These are phyloP conservation scores for Telenomus remus DNA, from an alignment of 1,140 invertebrate species.

Conservation along the genomic window DNA sequence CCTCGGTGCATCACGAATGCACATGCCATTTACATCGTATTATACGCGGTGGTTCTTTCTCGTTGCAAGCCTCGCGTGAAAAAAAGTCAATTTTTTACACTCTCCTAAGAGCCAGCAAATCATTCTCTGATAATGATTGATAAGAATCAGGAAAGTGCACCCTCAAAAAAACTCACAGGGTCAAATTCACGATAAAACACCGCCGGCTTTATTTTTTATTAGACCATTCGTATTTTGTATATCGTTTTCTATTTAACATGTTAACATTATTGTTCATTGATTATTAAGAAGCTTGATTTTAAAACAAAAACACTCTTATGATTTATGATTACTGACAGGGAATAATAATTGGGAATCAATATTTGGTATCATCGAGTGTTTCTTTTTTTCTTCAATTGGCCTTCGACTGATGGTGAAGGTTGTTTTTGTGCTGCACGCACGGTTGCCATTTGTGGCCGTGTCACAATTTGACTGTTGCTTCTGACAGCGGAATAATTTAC, in stretches of 20 bases:
- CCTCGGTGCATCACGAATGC: conserved; percentile 35
- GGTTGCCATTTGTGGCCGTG: conserved; percentile 1
- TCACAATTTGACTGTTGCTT: conserved; percentile 36
- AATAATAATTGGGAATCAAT: conserved; percentile 17
- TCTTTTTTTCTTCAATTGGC: neutral
- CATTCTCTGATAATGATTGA: conserved; percentile 35
- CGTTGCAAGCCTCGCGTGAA: conserved; percentile 6
- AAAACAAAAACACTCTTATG: neutral
- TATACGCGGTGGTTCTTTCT: conserved; percentile 14
- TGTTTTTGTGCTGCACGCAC: conserved; percentile 9
- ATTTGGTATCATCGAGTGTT: neutral
- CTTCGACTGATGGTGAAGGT: conserved; percentile 7
- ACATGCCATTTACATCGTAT: conserved; percentile 50
- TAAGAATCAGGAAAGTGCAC: neutral
- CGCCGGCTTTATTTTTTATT: neutral
- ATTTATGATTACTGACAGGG: neutral
- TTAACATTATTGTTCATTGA: no score
- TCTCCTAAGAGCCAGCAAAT: conserved; percentile 22
- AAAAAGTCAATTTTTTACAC: conserved; percentile 27
- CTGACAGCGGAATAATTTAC: conserved; percentile 50
- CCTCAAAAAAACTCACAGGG: neutral
- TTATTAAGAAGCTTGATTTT: neutral
- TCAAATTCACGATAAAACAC: conserved; percentile 11
- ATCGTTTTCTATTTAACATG: no score
- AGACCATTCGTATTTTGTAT: neutral